A percentile compares a stretch with the other conserved stretches of the same genome.
Conservation (phyloP, 1,140 invertebrate genomes). For the Lordiphosa clarofinis region DNA sequence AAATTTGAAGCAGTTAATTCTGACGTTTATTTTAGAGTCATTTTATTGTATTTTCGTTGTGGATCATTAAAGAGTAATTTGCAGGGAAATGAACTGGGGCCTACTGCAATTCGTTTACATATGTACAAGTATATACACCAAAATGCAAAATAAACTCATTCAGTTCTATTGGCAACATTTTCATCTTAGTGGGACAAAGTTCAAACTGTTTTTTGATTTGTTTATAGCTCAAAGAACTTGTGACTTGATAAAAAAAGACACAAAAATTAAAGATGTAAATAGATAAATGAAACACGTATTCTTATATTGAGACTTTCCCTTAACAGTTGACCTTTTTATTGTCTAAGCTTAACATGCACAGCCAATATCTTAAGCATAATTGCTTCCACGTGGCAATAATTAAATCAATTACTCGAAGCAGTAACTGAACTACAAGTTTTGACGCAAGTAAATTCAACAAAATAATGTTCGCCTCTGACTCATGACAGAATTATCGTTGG, state of each 20-base stretch:
- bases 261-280: constrained; percentile 8
- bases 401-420: constrained; percentile 19
- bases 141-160: constrained; percentile 13
- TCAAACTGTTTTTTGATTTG: constrained; percentile 52
- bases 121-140: neutral
- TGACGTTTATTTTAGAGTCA: neutral
- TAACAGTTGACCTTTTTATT: constrained; percentile 50
- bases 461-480: constrained; percentile 27
- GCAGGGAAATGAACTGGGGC: constrained; percentile 25
- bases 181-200: constrained; percentile 41
- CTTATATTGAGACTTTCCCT: neutral
- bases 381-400: constrained; percentile 29
- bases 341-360: constrained; percentile 25
- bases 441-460: neutral
- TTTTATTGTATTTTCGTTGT: neutral
- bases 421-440: constrained; percentile 3
- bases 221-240: constrained; percentile 62
- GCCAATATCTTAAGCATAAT: neutral
- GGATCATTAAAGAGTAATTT: constrained; percentile 29
- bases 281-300: neutral
- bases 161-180: constrained; percentile 51
- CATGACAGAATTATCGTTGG: constrained; percentile 28
- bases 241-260: constrained; percentile 35
- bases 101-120: constrained; percentile 24
- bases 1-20: no score